These are phyloP conservation scores for Drosophila sp. DNA, from an alignment of 1,140 invertebrate genomes.

Conservation along the genomic window DNA sequence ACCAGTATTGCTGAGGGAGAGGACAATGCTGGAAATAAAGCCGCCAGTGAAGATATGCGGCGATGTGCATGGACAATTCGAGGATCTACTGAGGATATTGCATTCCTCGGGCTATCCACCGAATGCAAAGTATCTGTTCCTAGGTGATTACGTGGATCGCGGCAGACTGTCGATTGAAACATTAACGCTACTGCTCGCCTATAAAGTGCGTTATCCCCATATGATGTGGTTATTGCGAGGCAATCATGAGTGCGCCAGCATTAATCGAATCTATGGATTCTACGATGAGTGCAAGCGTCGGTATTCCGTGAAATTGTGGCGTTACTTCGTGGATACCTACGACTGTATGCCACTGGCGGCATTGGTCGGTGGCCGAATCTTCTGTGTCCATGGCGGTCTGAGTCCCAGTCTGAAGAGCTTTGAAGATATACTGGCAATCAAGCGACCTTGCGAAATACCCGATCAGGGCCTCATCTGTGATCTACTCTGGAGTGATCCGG, in stretches of 20 bases:
- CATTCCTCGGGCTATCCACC: conserved; percentile 93
- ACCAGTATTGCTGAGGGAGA: conserved; percentile 94
- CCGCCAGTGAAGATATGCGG: conserved; percentile 87
- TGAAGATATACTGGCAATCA: conserved; percentile 95
- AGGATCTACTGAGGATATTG: conserved; percentile 96
- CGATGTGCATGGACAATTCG: conserved; percentile 96
- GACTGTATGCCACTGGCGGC: conserved; percentile 92
- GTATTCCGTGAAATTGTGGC: conserved; percentile 93
- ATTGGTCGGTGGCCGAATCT: conserved; percentile 93
- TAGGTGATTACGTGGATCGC: conserved; percentile 97
- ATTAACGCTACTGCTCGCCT: conserved; percentile 93
- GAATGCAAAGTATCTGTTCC: conserved; percentile 95
- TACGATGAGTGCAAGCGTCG: conserved; percentile 90
- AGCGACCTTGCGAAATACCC: conserved; percentile 95
- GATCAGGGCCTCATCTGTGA: conserved; percentile 93
- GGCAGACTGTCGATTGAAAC: conserved; percentile 96
- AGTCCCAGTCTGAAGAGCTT: conserved; percentile 93
- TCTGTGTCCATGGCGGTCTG: conserved; percentile 92
- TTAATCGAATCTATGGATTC: conserved; percentile 91
- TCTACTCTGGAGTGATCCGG: conserved; percentile 94
- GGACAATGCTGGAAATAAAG: conserved; percentile 94
- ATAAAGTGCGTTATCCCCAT: conserved; percentile 96
- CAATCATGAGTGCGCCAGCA: conserved; percentile 92
- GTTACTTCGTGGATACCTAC: conserved; percentile 88
- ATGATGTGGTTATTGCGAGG: conserved; percentile 95